Evolutionary conservation across 2,888 invertebrate genomes (phyloP).

Genomic region (Lithophane ornitopus): DNA sequence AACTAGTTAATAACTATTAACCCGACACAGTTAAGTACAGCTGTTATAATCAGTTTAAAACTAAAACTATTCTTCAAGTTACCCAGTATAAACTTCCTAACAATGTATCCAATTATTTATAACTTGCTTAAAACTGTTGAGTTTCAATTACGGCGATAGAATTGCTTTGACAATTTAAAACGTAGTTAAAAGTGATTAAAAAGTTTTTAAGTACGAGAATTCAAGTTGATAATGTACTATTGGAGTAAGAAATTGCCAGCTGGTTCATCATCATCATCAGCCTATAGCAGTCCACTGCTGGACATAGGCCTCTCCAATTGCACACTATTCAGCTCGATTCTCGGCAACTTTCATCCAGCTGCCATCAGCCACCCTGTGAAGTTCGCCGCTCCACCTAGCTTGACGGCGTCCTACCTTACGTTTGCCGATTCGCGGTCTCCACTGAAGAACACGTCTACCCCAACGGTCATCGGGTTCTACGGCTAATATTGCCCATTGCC

Average conservation of each 20-base stretch:
- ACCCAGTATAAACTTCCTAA: slow-evolving; percentile 38
- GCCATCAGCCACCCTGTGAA: too few species aligned
- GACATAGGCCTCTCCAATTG: too few species aligned
- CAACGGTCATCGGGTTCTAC: too few species aligned
- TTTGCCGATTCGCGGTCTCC: too few species aligned
- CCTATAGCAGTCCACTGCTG: too few species aligned
- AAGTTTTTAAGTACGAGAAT: background rate
- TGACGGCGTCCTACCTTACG: too few species aligned
- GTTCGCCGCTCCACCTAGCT: too few species aligned
- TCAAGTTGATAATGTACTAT: background rate
- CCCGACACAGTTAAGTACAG: slow-evolving; percentile 13
- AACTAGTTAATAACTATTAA: slow-evolving; percentile 38
- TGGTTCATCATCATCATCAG: too few species aligned
- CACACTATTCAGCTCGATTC: too few species aligned
- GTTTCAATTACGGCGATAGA: slow-evolving; percentile 35
- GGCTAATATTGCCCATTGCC: too few species aligned
- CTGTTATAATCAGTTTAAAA: slow-evolving; percentile 33
- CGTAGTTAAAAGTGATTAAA: background rate
- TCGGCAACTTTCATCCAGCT: too few species aligned
- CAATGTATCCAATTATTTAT: slow-evolving; percentile 59
- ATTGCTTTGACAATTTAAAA: background rate
- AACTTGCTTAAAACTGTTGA: slow-evolving; percentile 27
- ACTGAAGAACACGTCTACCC: too few species aligned
- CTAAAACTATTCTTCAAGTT: slow-evolving; percentile 47
- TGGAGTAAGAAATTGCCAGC: background rate